Evolutionary conservation across 2,113 vertebrate species (phyloP).

Genomic region (Canis aureus): DNA sequence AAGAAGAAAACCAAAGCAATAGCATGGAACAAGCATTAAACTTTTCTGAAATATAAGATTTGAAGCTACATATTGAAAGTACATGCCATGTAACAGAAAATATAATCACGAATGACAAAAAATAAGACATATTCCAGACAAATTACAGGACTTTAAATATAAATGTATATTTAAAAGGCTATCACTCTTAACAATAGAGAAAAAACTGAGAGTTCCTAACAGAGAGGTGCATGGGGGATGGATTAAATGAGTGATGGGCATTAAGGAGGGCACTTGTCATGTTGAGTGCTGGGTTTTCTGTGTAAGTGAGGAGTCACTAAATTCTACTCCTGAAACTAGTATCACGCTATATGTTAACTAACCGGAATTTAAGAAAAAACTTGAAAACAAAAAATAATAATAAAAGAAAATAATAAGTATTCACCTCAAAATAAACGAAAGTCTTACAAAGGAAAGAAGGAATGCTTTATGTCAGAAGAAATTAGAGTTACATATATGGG

Average conservation of each 20-base stretch:
- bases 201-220: background rate
- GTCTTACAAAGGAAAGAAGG: background rate
- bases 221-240: background rate
- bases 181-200: background rate
- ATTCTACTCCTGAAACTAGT: background rate
- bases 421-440: background rate
- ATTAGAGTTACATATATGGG: background rate
- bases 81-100: background rate
- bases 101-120: background rate
- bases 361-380: background rate
- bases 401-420: background rate
- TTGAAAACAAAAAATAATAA: background rate
- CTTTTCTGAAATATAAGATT: background rate
- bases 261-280: background rate
- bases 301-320: background rate
- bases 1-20: background rate
- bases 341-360: background rate
- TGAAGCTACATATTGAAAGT: background rate
- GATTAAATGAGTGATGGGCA: background rate
- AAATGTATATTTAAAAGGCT: background rate
- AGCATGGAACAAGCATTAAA: background rate
- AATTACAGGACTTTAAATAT: background rate
- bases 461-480: background rate
- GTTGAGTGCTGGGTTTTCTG: background rate
- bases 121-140: background rate